These are phyloP conservation scores for Centruroides vittatus DNA, from an alignment of 1,140 invertebrate species.

Conservation along the genomic window DNA sequence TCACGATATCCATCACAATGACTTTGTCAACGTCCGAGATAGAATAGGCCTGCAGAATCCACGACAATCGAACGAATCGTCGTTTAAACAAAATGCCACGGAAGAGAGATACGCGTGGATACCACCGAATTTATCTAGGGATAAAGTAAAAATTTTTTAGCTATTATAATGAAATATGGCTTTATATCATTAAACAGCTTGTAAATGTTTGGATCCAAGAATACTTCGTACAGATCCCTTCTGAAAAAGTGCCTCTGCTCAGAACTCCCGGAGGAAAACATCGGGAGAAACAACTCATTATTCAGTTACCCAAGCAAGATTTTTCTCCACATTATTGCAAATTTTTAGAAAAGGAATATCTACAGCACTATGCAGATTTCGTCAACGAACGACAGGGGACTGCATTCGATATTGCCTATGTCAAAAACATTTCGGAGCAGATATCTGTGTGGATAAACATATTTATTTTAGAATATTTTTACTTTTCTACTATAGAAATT, in stretches of 20 bases:
- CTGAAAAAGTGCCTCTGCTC: constrained; percentile 57
- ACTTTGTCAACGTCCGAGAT: constrained; percentile 64
- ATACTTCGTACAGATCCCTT: constrained; percentile 57
- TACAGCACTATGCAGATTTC: constrained; percentile 71
- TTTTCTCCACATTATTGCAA: constrained; percentile 74
- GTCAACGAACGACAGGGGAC: constrained; percentile 83
- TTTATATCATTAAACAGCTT: no score
- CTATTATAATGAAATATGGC: no score
- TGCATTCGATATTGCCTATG: constrained; percentile 79
- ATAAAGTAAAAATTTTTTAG: constrained; percentile 33
- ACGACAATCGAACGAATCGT: constrained; percentile 24
- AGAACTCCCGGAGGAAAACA: constrained; percentile 60
- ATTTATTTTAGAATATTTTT: no score
- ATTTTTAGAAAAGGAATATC: constrained; percentile 57
- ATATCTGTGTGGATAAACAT: constrained; percentile 26
- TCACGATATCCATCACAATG: constrained; percentile 76
- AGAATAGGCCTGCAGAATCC: constrained; percentile 52
- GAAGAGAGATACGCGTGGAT: constrained; percentile 58
- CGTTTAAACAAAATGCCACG: constrained; percentile 18
- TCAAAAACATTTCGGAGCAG: constrained; percentile 37
- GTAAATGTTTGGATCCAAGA: constrained; percentile 38
- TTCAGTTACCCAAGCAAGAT: constrained; percentile 91
- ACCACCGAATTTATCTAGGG: constrained; percentile 53
- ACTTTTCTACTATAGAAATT: no score
- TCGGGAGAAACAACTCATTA: constrained; percentile 64